These are phyloP conservation scores for Macaca mulatta DNA, from an alignment of 2,113 vertebrate species.

Conservation along the genomic window DNA sequence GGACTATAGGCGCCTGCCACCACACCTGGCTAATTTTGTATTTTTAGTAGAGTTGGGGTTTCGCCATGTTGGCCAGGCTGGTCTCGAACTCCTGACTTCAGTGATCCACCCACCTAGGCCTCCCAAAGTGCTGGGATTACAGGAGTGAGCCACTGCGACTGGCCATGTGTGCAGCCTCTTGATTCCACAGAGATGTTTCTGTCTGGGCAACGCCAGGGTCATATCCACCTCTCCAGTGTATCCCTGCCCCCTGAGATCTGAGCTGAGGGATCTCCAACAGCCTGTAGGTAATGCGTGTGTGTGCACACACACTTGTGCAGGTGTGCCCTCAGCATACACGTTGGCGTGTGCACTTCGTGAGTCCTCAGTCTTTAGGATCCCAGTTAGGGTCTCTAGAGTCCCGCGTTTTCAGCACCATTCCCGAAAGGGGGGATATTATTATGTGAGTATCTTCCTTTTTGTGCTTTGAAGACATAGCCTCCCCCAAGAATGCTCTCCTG, in stretches of 20 bases:
- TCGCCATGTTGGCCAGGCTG: no score
- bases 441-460: not conserved
- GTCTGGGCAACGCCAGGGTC: not conserved
- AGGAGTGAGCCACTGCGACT: no score
- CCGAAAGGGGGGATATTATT: not conserved
- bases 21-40: no score
- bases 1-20: no score
- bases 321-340: no score
- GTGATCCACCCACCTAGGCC: no score
- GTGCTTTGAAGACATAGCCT: no score
- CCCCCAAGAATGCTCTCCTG: not conserved
- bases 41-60: no score
- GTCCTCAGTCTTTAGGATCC: not conserved
- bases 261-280: not conserved
- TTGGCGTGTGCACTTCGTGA: accelerated
- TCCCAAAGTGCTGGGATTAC: no score
- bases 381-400: not conserved
- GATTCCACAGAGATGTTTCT: not conserved
- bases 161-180: not conserved
- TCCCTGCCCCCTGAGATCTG: not conserved
- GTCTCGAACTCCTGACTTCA: no score
- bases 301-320: accelerated
- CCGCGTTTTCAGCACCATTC: not conserved
- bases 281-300: not conserved
- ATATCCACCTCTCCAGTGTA: accelerated